A percentile compares a stretch with the other conserved stretches of the same genome.
Evolutionary conservation across 2,888 invertebrate species (phyloP).

Genomic region (Drosophila peninsularis): DNA sequence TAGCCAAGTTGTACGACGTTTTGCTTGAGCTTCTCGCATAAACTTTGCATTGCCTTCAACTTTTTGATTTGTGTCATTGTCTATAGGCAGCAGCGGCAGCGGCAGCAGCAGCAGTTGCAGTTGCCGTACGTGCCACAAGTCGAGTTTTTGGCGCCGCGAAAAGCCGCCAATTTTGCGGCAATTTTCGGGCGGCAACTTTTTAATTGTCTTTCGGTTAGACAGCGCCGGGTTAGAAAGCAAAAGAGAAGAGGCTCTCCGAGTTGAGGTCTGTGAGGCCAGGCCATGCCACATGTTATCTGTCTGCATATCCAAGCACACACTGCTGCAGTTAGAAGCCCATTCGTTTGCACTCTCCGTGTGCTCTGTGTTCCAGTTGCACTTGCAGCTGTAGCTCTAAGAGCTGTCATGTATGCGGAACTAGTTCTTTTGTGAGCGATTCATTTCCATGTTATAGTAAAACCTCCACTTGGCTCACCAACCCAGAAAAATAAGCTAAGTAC

Average conservation of each 20-base stretch:
- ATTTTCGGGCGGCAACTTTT: slow-evolving; percentile 70
- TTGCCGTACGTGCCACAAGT: slow-evolving; percentile 72
- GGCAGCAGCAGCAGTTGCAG: slow-evolving; percentile 12
- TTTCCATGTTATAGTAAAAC: background rate
- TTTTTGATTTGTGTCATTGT: slow-evolving; percentile 75
- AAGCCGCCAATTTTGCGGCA: slow-evolving; percentile 60
- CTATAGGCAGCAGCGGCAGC: slow-evolving; percentile 26
- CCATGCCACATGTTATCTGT: slow-evolving; percentile 10
- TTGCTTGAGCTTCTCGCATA: slow-evolving; percentile 28
- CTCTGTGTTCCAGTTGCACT: background rate
- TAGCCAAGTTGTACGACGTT: slow-evolving; percentile 11
- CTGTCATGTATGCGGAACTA: background rate
- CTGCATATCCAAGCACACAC: background rate
- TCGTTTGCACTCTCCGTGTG: no score
- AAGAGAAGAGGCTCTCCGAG: background rate
- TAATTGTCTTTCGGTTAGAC: slow-evolving; percentile 67
- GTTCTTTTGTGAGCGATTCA: background rate
- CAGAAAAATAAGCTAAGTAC: background rate
- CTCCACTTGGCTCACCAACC: background rate
- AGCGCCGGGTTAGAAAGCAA: slow-evolving; percentile 1
- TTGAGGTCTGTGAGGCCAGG: background rate
- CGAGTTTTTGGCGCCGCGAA: slow-evolving; percentile 57
- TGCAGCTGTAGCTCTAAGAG: background rate
- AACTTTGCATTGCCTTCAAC: slow-evolving; percentile 59
- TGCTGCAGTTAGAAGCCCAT: background rate